phyloP scores from a whole-genome alignment of 2,888 invertebrate genomes.

The Polietes domitor region DNA sequence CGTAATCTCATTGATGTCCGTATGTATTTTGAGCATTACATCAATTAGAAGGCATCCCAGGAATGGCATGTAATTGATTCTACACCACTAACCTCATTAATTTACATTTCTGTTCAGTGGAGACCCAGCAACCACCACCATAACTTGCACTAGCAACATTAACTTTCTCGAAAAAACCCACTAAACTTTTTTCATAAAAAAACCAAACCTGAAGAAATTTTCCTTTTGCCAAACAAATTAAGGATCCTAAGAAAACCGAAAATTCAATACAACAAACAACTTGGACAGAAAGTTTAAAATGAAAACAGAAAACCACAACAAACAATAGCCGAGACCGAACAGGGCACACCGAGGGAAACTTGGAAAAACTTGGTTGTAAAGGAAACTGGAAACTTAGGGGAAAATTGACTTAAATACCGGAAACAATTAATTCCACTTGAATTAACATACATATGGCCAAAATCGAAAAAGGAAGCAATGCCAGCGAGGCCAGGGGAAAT shows the following conservation, averaged over 20 bases:
- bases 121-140: constrained; percentile 30
- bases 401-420: constrained; percentile 73
- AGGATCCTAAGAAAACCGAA: constrained; percentile 12
- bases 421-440: constrained; percentile 77
- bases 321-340: constrained; percentile 24
- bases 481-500: constrained; percentile 24
- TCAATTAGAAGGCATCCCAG: constrained; percentile 16
- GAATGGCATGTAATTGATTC: constrained; percentile 34
- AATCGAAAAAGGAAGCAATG: constrained; percentile 26
- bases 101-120: constrained; percentile 34
- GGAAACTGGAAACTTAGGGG: constrained; percentile 48
- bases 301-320: constrained; percentile 49
- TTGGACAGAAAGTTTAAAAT: constrained; percentile 35
- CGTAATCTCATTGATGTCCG: constrained; percentile 25
- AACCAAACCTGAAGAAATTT: background rate
- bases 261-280: constrained; percentile 31
- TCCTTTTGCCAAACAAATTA: background rate
- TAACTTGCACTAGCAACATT: constrained; percentile 26
- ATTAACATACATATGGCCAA: constrained; percentile 75
- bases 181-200: constrained; percentile 24
- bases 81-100: constrained; percentile 45
- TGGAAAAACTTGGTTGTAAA: constrained; percentile 27
- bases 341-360: constrained; percentile 23
- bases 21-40: constrained; percentile 6
- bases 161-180: constrained; percentile 15